A percentile compares a stretch with the other conserved stretches of the same genome.
Evolutionary conservation across 2,888 invertebrate genomes (phyloP).

Genomic region (Synanthedon andrenaeformis): DNA sequence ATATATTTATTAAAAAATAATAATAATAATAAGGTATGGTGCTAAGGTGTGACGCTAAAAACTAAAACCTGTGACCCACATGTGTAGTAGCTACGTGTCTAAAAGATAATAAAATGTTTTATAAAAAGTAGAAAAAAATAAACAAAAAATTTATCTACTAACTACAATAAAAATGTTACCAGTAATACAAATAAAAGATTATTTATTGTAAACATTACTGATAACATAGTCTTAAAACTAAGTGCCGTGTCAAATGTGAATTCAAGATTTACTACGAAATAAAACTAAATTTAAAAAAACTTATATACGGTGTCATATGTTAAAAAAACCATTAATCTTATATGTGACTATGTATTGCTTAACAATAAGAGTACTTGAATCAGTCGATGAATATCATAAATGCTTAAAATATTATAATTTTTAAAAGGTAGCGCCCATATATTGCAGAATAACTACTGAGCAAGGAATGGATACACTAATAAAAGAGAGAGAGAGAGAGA

Average conservation of each 20-base stretch:
- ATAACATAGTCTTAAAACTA: conserved; percentile 10
- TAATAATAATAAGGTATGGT: conserved; percentile 18
- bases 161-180: neutral
- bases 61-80: conserved; percentile 10
- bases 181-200: neutral
- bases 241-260: conserved; percentile 23
- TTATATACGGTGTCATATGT: conserved; percentile 14
- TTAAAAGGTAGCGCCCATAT: conserved; percentile 30
- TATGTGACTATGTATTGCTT: conserved; percentile 12
- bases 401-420: conserved; percentile 45
- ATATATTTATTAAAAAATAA: conserved; percentile 43
- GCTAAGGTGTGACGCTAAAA: conserved; percentile 19
- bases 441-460: conserved; percentile 31
- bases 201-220: neutral
- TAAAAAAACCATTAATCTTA: conserved; percentile 28
- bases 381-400: conserved; percentile 46
- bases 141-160: neutral
- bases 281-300: conserved; percentile 14
- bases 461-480: conserved; percentile 53
- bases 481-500: conserved; percentile 14
- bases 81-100: conserved; percentile 7
- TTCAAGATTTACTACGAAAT: conserved; percentile 22
- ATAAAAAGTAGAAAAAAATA: conserved; percentile 1
- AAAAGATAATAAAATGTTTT: conserved; percentile 7
- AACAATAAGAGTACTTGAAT: conserved; percentile 26